These are phyloP conservation scores for Drosophila teissieri DNA, from an alignment of 1,140 invertebrate species.

Conservation along the genomic window DNA sequence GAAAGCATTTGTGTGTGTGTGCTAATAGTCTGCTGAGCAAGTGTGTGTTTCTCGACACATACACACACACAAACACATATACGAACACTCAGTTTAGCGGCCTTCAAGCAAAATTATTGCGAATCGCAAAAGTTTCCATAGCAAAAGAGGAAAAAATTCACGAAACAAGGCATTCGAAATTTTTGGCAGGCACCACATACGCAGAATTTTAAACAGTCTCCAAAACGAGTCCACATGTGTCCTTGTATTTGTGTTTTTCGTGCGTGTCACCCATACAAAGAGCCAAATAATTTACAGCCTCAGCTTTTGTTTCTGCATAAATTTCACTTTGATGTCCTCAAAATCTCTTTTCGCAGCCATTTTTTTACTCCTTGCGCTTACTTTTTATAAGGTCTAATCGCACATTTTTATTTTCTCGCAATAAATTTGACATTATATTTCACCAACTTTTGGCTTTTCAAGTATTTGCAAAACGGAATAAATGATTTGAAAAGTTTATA, in stretches of 20 bases:
- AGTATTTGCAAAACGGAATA: constrained; percentile 68
- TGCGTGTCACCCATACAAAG: constrained; percentile 35
- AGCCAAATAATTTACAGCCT: constrained; percentile 50
- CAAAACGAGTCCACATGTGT: constrained; percentile 40
- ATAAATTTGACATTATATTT: constrained; percentile 69
- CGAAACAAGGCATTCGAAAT: constrained; percentile 39
- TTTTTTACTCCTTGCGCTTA: constrained; percentile 15
- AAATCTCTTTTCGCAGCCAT: constrained; percentile 25
- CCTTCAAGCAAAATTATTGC: constrained; percentile 75
- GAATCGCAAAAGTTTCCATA: constrained; percentile 64
- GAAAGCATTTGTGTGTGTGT: constrained; percentile 21
- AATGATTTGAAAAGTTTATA: constrained; percentile 75
- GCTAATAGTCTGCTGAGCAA: constrained; percentile 45
- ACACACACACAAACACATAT: constrained; percentile 6
- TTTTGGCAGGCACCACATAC: constrained; percentile 54
- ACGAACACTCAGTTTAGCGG: constrained; percentile 16
- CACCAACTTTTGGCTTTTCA: constrained; percentile 47
- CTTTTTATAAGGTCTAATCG: constrained; percentile 46
- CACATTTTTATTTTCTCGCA: constrained; percentile 38
- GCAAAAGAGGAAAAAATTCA: constrained; percentile 34
- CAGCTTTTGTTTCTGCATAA: constrained; percentile 44
- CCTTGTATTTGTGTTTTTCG: constrained; percentile 20
- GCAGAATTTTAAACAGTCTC: constrained; percentile 74
- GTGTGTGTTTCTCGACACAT: constrained; percentile 29
- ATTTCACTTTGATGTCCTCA: constrained; percentile 57